Evolutionary conservation across 2,888 invertebrate genomes (phyloP), one percentile per base, ranked within the genome.

Genomic region (Sturmia bella): DNA sequence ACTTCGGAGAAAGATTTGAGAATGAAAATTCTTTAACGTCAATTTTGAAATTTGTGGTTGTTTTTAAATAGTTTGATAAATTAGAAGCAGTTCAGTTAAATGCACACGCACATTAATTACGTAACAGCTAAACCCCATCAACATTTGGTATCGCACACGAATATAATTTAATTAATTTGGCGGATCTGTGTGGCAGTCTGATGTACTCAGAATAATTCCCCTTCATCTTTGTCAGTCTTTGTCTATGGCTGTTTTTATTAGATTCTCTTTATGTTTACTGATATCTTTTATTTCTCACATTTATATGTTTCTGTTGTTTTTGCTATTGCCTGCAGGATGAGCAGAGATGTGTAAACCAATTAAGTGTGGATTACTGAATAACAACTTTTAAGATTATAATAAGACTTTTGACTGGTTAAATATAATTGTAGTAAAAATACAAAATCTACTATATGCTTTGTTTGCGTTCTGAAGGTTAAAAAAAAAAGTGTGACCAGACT

Each of bases 21-120:
- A 45, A 9, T 7, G 17, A 17, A 1, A 37, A 54, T 37, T 76
- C 12, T 4, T 15, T 27, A 13, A 9, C 45, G 45, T 43, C 13
- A 50, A 3, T 59, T 59, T 41, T 32, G 3, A 27, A 68, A 57
- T 57, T 41, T 64, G 43, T 57, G 56, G 27, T 24, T 21, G 24
- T 70, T 63, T 17, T 56, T 13, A 73, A 74, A 81, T 77, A 69
- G 68, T 81, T 79, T 79, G 81, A 84, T 81, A 83, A 83, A 84
- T 84, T 79, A 77, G 64, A 57, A 73, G 66, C 76, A 83, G 77
- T 83, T 84, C 57, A 56, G 61, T 78, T 79, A 48, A 79, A 48
- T 74, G 57, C 61, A 72, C 70, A 63, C 64, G 48, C 75, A 70
- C 50, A 81, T 84, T 83, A 81, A 84, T 83, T 76, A 32, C 32